Conservation (phyloP, 2,113 vertebrate genomes). For the Pholis gunnellus region DNA sequence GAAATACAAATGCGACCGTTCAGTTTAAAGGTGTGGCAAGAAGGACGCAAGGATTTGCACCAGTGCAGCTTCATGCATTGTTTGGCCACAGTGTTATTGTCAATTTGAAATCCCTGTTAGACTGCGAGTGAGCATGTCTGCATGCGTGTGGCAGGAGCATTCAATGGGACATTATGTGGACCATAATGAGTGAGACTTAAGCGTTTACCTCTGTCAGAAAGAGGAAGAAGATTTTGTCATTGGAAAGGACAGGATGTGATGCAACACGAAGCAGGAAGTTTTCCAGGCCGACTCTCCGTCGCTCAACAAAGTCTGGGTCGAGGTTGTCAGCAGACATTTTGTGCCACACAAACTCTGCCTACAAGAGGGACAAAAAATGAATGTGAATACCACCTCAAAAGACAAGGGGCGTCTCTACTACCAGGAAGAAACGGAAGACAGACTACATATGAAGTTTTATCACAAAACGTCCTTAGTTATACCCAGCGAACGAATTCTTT, state of each 20-base stretch:
- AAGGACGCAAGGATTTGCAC: neutral
- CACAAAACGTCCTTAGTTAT: neutral
- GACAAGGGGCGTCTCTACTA: neutral
- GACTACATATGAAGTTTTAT: neutral
- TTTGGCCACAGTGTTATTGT: neutral
- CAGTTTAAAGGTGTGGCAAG: neutral
- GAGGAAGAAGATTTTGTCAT: conserved; percentile 90
- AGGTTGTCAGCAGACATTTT: conserved; percentile 96
- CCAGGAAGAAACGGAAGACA: neutral
- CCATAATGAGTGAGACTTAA: neutral
- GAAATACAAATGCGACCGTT: neutral
- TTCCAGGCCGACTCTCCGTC: conserved; percentile 92
- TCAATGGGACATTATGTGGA: neutral
- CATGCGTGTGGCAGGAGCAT: neutral
- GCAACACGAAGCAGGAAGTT: conserved; percentile 94
- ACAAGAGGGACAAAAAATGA: conserved; percentile 49
- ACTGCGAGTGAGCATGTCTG: neutral
- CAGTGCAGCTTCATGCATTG: neutral
- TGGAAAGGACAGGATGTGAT: conserved; percentile 91
- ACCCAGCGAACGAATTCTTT: neutral
- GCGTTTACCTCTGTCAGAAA: conserved; percentile 92
- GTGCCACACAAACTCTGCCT: conserved; percentile 98
- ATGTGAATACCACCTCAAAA: neutral
- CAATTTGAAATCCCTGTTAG: neutral
- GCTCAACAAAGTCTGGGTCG: conserved; percentile 96